Evolutionary conservation across 2,113 vertebrate species (phyloP), one percentile per base, ranked within the genome.

Genomic region (Abramis brama): DNA sequence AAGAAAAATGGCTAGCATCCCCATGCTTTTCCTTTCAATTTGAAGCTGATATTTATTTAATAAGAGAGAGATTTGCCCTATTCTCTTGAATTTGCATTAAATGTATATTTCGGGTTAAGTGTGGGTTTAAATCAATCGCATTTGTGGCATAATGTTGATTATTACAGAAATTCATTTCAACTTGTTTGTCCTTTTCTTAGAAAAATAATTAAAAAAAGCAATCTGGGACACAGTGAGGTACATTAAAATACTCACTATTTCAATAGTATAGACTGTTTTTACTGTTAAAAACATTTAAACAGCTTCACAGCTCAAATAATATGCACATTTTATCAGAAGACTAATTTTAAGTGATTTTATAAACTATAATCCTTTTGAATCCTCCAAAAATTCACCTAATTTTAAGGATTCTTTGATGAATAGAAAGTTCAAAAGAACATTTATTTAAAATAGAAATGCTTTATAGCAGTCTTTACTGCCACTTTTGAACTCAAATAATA

Each of bases 21-120:
- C 45, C 45, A 66, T 52, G 80, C 45, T 82, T 68, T 82, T 70
- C 25, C 15, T 82, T 82, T 82, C 25, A 52, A 55, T 82, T 52
- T 52, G 17, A 82, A 82, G 66, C 79, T 68, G 39, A 80, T 64
- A 64, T 45, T 64, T 64, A 25, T 45, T 80, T 80, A 25, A 45
- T 33, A 64, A 45, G 12, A 47, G 30, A 79, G 36, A 64, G 36
- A 64, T 45, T 17, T 45, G 57, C 23, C 52, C 21, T 59, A 13
- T 7, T n/a, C 76, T 43, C 78, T 17, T 50, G 43, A n/a, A 6
- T 81, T 33, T 68, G 62, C 62, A 23, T 70, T 36, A 33, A 74
- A 50, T 45, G 6, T 12, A n/a, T 45, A 3, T 39, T 39, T 33
- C 0, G 1, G 21, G 70, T 25, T 74, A 19, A 57, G 55, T 17